Evolutionary conservation across 2,113 vertebrate genomes (phyloP), one percentile per base, ranked within the genome.

Genomic region (Perognathus longimembris): DNA sequence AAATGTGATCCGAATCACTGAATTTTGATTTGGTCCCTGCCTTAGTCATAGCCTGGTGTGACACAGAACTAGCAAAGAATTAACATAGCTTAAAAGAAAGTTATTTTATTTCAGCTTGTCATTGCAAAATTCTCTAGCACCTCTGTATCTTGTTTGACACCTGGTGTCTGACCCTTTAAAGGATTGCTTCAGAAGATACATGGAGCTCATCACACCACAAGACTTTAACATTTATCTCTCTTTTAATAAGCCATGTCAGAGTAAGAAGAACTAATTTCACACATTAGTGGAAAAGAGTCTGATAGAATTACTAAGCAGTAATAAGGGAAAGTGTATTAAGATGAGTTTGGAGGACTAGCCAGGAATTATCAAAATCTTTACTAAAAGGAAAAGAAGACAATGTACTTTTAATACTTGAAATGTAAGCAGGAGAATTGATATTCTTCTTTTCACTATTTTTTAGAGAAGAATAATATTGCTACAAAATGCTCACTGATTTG

Each of bases 251-350:
- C n/a, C 54, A 36, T 89, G 67, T 89, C 69, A 63, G 80, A 84
- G 54, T 34, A 67, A 73, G 61, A 26, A 94, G 96, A 89, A 77
- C 90, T 95, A 89, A 91, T 95, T 96, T 95, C 77, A 91, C 88
- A 94, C 88, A 67, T 91, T 96, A 91, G 21, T 87, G 40, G 38
- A 34, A 90, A 85, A 86, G 71, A 89, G 67, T 91, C 59, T 71
- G 69, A 63, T 40, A 82, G 71, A 93, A 89, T 80, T 38, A 61
- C 80, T 94, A 87, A 91, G 85, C 85, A 94, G 67, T 24, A 79
- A 89, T 77, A 74, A 89, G 59, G 11, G 40, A 91, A 95, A 92
- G 77, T 85, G 77, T 76, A 77, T 87, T 80, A 40, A 96, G 94
- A 95, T 91, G 81, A 89, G 26, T 87, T 32, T 70, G 57, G 34